Conservation (phyloP, 2,797 vertebrate genomes). For the Melanotaenia trifasciata region DNA sequence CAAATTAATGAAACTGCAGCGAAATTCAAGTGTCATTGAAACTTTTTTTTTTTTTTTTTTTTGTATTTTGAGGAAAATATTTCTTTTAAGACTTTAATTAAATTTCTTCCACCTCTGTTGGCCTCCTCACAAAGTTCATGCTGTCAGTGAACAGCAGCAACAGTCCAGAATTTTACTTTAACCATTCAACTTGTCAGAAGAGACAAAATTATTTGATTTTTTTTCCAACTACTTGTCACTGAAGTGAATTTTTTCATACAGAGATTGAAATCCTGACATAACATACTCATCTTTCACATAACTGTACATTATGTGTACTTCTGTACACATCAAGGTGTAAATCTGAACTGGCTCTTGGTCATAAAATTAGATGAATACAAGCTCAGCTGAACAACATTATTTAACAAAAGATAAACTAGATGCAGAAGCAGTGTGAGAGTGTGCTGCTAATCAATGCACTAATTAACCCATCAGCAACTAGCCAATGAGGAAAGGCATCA, state of each 20-base stretch:
- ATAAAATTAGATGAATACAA: neutral
- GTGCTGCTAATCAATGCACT: neutral
- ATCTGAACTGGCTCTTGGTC: neutral
- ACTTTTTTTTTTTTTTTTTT: slow-evolving; percentile 9
- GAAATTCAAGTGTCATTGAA: slow-evolving; percentile 9
- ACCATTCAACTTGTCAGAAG: neutral
- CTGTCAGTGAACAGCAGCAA: neutral
- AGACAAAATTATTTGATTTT: neutral
- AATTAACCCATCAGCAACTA: neutral
- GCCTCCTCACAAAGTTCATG: slow-evolving; percentile 3
- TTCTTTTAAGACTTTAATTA: slow-evolving; percentile 12
- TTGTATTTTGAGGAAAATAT: slow-evolving; percentile 39
- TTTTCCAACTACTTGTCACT: neutral
- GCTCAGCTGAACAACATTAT: neutral
- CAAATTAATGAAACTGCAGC: slow-evolving; percentile 24
- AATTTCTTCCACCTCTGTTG: slow-evolving; percentile 36
- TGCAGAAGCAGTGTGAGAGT: too few species aligned
- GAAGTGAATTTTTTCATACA: neutral
- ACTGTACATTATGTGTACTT: neutral
- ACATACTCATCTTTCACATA: neutral
- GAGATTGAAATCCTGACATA: neutral
- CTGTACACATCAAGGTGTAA: too few species aligned
- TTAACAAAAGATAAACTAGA: neutral
- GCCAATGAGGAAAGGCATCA: neutral
- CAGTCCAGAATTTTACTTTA: neutral